Base-by-base conservation (phyloP, 1,140 invertebrate genomes). In the Dysdera silvatica region DNA sequence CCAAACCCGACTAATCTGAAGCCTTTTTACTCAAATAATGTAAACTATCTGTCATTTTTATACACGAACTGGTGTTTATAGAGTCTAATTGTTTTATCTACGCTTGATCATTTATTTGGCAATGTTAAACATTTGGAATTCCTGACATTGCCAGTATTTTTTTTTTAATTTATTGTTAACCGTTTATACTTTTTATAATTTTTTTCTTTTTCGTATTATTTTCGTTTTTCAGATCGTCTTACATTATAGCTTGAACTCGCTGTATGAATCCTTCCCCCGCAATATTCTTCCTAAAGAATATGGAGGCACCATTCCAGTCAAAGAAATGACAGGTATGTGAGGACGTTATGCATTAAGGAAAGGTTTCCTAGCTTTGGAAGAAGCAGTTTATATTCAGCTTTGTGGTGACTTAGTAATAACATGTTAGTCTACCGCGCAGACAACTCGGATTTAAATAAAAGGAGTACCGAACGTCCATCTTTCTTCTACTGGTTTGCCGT, bases 251-350 rank as follows among this genome's bases (percentile, higher is more conserved):
- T 71, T 85, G 12, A 82, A 87, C 2, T 85, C 87, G 16, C 73
- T 91, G 20, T 82, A 83, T 41, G 79, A 83, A 55, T 78, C 82
- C 56, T 80, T 91, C 1, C 81, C 88, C 69, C 79, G 82, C 8
- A 82, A 83, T 61, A 87, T 90, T 70, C 74, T 92, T 51, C 89
- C 89, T 1, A 86, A 87, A 72, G 89, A 92, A 73, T 91, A 91
- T 71, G 88, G 89, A 1, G 89, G 89, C 2, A 83, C 83, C 29
- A 75, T 88, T 14, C 87, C 88, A 18, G 73, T 90, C 33, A 77
- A 77, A 10, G 86, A 89, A 26, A 89, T 92, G 87, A 86, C 91
- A 56, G 83, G 88, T 89, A 73, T 79, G 73, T 49, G 10, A 37
- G 35, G n/a, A n/a, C n/a, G n/a, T n/a, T n/a, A 14, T 37, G 12